Conservation (phyloP, 2,113 vertebrate species). For the Falcunculus frontatus region DNA sequence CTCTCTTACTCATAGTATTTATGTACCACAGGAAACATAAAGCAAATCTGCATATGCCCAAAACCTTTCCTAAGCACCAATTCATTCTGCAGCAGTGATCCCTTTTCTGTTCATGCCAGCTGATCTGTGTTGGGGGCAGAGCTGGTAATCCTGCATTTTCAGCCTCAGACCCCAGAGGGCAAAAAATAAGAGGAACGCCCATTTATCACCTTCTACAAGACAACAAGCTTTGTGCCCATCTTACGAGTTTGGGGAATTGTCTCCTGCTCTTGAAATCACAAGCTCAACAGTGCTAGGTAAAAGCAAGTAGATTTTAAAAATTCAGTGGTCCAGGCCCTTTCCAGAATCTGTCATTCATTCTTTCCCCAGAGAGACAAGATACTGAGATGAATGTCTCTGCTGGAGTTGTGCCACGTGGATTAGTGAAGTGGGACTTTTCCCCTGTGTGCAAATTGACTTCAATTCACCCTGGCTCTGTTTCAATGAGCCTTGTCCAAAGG, state of each 20-base stretch:
- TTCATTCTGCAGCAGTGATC: not conserved
- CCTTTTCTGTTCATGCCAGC: not conserved
- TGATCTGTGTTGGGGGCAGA: not conserved
- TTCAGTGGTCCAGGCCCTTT: not conserved
- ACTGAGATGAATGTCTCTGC: not conserved
- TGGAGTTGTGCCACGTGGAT: not conserved
- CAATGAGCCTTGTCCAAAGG: not conserved
- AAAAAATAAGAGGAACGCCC: not conserved
- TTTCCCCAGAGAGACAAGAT: not conserved
- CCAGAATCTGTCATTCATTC: not conserved
- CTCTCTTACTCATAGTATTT: not conserved
- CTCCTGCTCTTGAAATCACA: not conserved
- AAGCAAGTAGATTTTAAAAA: not conserved
- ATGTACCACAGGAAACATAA: not conserved
- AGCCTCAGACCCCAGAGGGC: not conserved
- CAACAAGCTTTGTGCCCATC: not conserved
- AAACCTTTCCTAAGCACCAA: not conserved
- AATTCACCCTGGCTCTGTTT: not conserved
- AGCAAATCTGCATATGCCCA: not conserved
- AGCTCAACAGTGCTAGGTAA: not conserved
- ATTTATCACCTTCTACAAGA: not conserved
- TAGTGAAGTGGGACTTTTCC: not conserved
- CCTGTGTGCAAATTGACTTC: not conserved
- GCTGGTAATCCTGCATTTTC: not conserved
- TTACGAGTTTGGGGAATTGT: not conserved